A percentile compares a stretch with the other conserved stretches of the same genome.
Evolutionary conservation across 2,797 vertebrate genomes (phyloP).

Genomic region (Crossoptilon crossoptilon): DNA sequence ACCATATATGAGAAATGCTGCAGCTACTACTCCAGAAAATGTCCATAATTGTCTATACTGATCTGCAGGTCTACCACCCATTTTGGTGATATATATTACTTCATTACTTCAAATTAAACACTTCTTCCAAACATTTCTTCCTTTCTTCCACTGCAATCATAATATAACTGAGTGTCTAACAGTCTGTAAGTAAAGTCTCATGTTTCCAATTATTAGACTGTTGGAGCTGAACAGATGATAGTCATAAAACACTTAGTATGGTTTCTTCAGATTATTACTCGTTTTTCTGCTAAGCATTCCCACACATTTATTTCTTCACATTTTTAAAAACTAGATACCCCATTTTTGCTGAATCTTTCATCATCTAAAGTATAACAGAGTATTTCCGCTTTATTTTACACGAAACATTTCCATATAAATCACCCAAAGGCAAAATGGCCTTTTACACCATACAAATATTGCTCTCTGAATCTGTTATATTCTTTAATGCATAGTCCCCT

Average conservation of each 20-base stretch:
- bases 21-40: not conserved
- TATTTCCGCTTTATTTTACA: not conserved
- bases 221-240: not conserved
- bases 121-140: not conserved
- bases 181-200: not conserved
- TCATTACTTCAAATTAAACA: not conserved
- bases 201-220: not conserved
- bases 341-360: not conserved
- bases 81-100: not conserved
- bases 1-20: not conserved
- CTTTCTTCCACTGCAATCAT: not conserved
- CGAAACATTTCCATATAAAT: not conserved
- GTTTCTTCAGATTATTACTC: not conserved
- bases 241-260: not conserved
- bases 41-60: not conserved
- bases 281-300: not conserved
- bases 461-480: not conserved
- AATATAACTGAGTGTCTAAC: not conserved
- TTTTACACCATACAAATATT: not conserved
- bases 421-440: not conserved
- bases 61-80: not conserved
- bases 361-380: not conserved
- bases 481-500: not conserved
- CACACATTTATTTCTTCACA: not conserved
- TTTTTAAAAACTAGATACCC: not conserved